These are phyloP conservation scores for Carpatolechia fugitivella DNA, from an alignment of 2,888 invertebrate species.

Conservation along the genomic window DNA sequence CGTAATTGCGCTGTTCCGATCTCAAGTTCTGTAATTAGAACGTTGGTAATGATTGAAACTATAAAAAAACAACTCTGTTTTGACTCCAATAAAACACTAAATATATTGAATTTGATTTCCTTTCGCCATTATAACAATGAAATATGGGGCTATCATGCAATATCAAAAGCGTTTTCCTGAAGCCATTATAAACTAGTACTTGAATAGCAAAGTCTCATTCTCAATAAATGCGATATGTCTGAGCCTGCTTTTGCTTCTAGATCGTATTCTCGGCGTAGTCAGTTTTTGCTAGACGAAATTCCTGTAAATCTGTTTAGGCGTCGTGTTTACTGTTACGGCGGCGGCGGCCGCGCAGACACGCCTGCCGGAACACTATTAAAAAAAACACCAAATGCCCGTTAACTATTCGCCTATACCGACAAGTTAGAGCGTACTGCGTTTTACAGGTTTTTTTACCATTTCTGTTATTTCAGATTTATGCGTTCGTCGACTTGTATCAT, in stretches of 20 bases:
- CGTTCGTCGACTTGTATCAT: background rate
- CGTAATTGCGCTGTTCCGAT: background rate
- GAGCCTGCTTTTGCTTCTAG: background rate
- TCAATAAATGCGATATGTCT: too few relatives aligned
- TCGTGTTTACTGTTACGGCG: conserved; percentile 8
- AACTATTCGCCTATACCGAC: conserved; percentile 3
- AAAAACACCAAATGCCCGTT: conserved; percentile 11
- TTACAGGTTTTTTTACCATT: background rate
- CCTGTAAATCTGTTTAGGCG: conserved; percentile 1
- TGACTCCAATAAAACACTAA: too few relatives aligned
- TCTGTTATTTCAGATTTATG: background rate
- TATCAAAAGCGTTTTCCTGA: too few relatives aligned
- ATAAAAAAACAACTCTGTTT: too few relatives aligned
- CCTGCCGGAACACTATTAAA: conserved; percentile 1
- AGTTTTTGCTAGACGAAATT: conserved; percentile 8
- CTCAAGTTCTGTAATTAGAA: background rate
- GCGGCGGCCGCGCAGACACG: background rate
- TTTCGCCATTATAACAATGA: too few relatives aligned
- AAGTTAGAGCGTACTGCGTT: background rate
- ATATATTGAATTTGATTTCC: too few relatives aligned
- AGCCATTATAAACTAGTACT: too few relatives aligned
- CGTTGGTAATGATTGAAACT: too few relatives aligned
- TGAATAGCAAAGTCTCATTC: too few relatives aligned
- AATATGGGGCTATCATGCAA: too few relatives aligned
- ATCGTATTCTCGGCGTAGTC: background rate